A percentile compares a stretch with the other conserved stretches of the same genome.
These are phyloP conservation scores for Sminthurides aquaticus DNA, from an alignment of 2,888 invertebrate species.

Conservation along the genomic window DNA sequence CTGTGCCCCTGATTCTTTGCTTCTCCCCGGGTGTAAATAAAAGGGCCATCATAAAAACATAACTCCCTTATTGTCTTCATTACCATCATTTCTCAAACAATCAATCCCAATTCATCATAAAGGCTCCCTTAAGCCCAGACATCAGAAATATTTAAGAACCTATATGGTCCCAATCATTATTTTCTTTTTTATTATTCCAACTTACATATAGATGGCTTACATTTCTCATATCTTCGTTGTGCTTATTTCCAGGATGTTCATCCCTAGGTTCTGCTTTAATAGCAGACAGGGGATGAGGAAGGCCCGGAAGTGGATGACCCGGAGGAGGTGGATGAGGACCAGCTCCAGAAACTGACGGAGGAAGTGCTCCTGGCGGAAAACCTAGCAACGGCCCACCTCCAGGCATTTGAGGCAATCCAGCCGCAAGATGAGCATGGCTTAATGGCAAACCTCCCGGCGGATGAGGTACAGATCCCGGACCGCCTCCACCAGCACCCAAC, in stretches of 20 bases:
- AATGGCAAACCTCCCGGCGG: slow-evolving; percentile 40
- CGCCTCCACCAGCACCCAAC: slow-evolving; percentile 41
- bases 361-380: slow-evolving; percentile 39
- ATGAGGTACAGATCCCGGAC: slow-evolving; percentile 36
- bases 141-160: too few species aligned
- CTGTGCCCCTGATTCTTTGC: too few species aligned
- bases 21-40: too few species aligned
- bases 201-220: too few species aligned
- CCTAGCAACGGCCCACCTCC: slow-evolving; percentile 38
- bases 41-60: too few species aligned
- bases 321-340: slow-evolving; percentile 42
- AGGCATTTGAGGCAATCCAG: slow-evolving; percentile 42
- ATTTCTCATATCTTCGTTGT: slow-evolving; percentile 42
- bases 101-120: too few species aligned
- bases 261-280: slow-evolving; percentile 42
- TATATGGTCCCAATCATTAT: too few species aligned
- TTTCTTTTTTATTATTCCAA: too few species aligned
- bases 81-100: too few species aligned
- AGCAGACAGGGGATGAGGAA: slow-evolving; percentile 37
- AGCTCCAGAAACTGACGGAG: slow-evolving; percentile 41
- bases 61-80: too few species aligned
- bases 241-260: slow-evolving; percentile 39
- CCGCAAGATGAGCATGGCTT: slow-evolving; percentile 39
- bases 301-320: slow-evolving; percentile 35
- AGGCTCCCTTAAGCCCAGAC: too few species aligned